phyloP scores from a whole-genome alignment of 2,797 vertebrate species.

The Syngnathus acus region DNA sequence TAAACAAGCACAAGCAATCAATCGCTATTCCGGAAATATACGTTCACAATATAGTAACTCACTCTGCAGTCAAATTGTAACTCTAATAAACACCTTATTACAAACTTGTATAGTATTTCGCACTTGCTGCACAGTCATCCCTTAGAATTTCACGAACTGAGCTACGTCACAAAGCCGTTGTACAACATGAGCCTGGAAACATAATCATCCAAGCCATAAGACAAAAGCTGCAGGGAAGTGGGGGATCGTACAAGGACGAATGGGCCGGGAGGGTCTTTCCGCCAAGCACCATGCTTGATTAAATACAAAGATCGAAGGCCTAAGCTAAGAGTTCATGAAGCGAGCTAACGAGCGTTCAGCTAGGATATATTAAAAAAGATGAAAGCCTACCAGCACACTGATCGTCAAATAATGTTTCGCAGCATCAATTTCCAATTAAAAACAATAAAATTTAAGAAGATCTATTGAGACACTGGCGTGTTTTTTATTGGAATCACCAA shows the following conservation, averaged over 20 bases:
- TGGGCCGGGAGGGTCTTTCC: slow-evolving; percentile 25
- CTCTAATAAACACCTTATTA: neutral
- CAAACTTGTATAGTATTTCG: neutral
- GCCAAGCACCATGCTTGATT: slow-evolving; percentile 53
- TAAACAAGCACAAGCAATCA: neutral
- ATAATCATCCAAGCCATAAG: neutral
- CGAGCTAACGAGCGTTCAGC: slow-evolving; percentile 15
- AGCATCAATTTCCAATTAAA: slow-evolving; percentile 14
- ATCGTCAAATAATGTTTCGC: neutral
- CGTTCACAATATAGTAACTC: neutral
- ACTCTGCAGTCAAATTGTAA: neutral
- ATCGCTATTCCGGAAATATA: neutral
- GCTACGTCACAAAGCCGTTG: slow-evolving; percentile 20
- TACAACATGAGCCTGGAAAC: slow-evolving; percentile 19
- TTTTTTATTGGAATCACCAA: slow-evolving; percentile 27
- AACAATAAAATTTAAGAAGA: slow-evolving; percentile 6
- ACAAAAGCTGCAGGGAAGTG: slow-evolving; percentile 21
- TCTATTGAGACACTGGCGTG: slow-evolving; percentile 12
- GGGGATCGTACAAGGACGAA: slow-evolving; percentile 21
- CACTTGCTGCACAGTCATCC: slow-evolving; percentile 8
- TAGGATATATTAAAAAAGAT: slow-evolving; percentile 18
- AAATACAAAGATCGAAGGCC: slow-evolving; percentile 64
- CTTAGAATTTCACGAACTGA: slow-evolving; percentile 16
- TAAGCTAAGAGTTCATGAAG: slow-evolving; percentile 35
- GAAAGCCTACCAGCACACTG: slow-evolving; percentile 6